Conservation (phyloP, 37 sponge, comb jelly and placozoan species). For the Lycopodina hypogea region DNA sequence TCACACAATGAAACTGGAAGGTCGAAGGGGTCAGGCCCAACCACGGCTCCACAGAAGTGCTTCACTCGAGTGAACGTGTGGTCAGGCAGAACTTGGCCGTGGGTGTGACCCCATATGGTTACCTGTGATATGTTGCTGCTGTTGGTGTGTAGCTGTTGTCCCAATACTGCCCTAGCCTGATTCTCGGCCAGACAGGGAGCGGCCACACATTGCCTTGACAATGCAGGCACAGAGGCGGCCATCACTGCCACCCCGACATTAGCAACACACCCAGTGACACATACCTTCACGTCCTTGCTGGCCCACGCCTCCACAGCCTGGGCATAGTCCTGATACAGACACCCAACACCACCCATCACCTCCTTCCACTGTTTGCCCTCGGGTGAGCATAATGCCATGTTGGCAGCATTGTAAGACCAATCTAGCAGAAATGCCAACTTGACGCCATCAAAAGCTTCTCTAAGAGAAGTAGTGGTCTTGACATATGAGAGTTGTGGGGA, state of each 20-base stretch:
- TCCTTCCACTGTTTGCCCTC: neutral
- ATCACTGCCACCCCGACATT: constrained; percentile 53
- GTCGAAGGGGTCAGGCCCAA: constrained; percentile 57
- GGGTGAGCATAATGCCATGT: neutral
- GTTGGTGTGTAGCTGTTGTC: constrained; percentile 41
- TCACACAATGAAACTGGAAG: constrained; percentile 48
- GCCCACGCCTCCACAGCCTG: constrained; percentile 43
- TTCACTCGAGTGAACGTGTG: constrained; percentile 4
- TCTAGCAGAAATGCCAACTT: constrained; percentile 53
- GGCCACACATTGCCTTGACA: constrained; percentile 18
- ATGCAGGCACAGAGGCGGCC: constrained; percentile 19
- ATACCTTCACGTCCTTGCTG: constrained; percentile 42
- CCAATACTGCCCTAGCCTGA: constrained; percentile 57
- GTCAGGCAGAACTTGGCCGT: constrained; percentile 8
- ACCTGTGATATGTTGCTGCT: constrained; percentile 35
- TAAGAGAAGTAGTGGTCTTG: neutral
- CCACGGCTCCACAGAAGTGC: constrained; percentile 47
- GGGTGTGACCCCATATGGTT: constrained; percentile 28
- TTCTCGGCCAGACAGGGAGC: constrained; percentile 32
- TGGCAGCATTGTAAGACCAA: neutral
- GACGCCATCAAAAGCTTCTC: constrained; percentile 56
- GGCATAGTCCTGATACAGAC: constrained; percentile 52
- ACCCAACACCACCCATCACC: neutral
- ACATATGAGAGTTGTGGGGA: constrained; percentile 41
- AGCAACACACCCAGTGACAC: constrained; percentile 45